These are phyloP conservation scores for Labeo calbasu DNA, from an alignment of 2,797 vertebrate species.

Conservation along the genomic window DNA sequence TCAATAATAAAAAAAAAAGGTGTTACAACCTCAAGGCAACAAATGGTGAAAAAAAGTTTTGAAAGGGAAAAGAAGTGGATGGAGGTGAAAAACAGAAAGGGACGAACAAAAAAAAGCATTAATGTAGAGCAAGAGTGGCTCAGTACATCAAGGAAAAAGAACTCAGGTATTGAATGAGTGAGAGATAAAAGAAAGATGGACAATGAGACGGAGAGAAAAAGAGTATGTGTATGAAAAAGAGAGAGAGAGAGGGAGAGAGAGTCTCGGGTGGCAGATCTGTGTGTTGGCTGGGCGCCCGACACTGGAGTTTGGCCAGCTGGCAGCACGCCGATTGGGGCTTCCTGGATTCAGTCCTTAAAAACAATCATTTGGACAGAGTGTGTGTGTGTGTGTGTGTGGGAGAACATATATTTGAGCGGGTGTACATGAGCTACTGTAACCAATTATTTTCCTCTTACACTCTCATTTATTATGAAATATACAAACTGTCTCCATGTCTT, in stretches of 20 bases:
- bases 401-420: slow-evolving; percentile 55
- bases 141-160: slow-evolving; percentile 33
- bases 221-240: slow-evolving; percentile 19
- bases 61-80: not conserved
- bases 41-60: not conserved
- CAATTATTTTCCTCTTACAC: slow-evolving; percentile 59
- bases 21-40: slow-evolving; percentile 19
- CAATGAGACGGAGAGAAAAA: slow-evolving; percentile 54
- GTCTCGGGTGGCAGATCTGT: slow-evolving; percentile 58
- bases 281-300: slow-evolving; percentile 77
- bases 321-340: slow-evolving; percentile 81
- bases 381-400: slow-evolving; percentile 52
- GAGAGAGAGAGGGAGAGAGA: slow-evolving; percentile 24
- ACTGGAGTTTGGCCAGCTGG: slow-evolving; percentile 92
- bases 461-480: slow-evolving; percentile 62
- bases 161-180: slow-evolving; percentile 36
- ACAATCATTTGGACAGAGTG: slow-evolving; percentile 79
- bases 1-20: slow-evolving; percentile 14
- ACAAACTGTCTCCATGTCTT: slow-evolving; percentile 52
- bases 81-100: slow-evolving; percentile 18
- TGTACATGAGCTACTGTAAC: slow-evolving; percentile 55
- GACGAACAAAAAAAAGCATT: not conserved
- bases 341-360: slow-evolving; percentile 81
- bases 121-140: slow-evolving; percentile 38
- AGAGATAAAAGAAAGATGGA: slow-evolving; percentile 46